Evolutionary conservation across 2,888 invertebrate species (phyloP).

Genomic region (Drosophila dives): DNA sequence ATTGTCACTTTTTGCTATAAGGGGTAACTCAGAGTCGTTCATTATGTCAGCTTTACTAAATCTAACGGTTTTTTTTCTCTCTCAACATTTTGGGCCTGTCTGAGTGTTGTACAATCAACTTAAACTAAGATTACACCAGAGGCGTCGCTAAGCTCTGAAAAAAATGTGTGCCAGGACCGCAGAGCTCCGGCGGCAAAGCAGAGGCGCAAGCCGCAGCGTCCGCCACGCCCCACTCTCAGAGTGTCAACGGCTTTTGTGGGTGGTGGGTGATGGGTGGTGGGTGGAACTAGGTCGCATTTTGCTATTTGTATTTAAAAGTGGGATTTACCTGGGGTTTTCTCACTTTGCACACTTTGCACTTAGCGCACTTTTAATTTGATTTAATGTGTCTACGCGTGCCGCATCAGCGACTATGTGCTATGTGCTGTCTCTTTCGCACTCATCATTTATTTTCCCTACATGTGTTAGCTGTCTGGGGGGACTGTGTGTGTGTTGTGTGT

Average conservation of each 20-base stretch:
- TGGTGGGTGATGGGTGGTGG: constrained; percentile 4
- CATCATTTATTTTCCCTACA: not conserved
- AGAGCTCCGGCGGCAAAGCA: not conserved
- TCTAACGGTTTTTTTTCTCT: not conserved
- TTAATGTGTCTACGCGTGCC: constrained; percentile 78
- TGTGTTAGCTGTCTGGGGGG: constrained; percentile 28
- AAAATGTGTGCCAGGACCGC: constrained; percentile 70
- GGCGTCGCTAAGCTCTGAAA: constrained; percentile 64
- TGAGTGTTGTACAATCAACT: constrained; percentile 73
- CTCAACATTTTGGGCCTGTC: constrained; percentile 15
- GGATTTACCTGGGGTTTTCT: constrained; percentile 77
- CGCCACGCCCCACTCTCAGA: constrained; percentile 37
- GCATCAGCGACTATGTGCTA: constrained; percentile 37
- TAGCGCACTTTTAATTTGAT: constrained; percentile 80
- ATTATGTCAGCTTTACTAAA: not conserved
- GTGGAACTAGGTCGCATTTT: constrained; percentile 27
- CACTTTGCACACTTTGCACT: constrained; percentile 64
- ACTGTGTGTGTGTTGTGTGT: constrained; percentile 5
- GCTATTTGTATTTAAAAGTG: constrained; percentile 78
- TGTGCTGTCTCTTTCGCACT: constrained; percentile 22
- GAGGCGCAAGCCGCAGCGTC: constrained; percentile 27
- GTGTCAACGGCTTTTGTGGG: constrained; percentile 26
- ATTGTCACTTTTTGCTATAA: not conserved
- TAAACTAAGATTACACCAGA: constrained; percentile 77
- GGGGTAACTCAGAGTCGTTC: constrained; percentile 30